A percentile compares a stretch with the other conserved stretches of the same genome.
These are phyloP conservation scores for Theristus sp. DNA, from an alignment of 2,888 invertebrate genomes.

Conservation along the genomic window DNA sequence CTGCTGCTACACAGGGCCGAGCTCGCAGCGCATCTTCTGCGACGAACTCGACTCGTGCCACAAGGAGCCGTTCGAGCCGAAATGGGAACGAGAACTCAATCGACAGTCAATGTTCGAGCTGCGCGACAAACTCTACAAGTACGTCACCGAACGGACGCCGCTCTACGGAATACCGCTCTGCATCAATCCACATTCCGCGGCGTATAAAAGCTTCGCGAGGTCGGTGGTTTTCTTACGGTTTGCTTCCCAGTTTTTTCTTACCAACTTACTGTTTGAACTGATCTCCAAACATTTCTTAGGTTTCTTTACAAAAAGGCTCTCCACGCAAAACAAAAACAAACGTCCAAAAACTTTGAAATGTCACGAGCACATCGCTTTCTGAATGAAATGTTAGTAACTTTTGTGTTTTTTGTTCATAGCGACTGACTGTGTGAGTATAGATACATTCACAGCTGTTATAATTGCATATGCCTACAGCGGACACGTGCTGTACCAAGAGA, in stretches of 20 bases:
- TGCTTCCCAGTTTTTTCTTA: too few relatives aligned
- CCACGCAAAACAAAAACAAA: too few relatives aligned
- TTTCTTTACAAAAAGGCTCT: too few relatives aligned
- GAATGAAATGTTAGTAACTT: too few relatives aligned
- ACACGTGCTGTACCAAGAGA: too few relatives aligned
- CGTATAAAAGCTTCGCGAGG: conserved; percentile 99
- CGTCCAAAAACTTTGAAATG: neutral
- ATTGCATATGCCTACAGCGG: too few relatives aligned
- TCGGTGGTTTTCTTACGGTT: conserved; percentile 43
- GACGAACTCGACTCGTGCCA: conserved; percentile 10
- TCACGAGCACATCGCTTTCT: too few relatives aligned
- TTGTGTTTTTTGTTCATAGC: too few relatives aligned
- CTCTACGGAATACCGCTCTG: conserved; percentile 89
- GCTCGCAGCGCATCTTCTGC: conserved; percentile 6
- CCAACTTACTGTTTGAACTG: too few relatives aligned
- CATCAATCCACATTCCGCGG: conserved; percentile 98
- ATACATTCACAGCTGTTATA: too few relatives aligned
- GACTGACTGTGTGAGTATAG: too few relatives aligned
- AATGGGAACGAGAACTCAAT: conserved; percentile 84
- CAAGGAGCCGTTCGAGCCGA: conserved; percentile 67
- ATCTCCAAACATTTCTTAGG: too few relatives aligned
- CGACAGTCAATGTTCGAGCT: conserved; percentile 26
- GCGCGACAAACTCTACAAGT: conserved; percentile 91
- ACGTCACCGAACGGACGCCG: conserved; percentile 81
- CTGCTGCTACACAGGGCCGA: conserved; percentile 48